Evolutionary conservation across 2,888 invertebrate species (phyloP).

Genomic region (Aspidapion aeneum): DNA sequence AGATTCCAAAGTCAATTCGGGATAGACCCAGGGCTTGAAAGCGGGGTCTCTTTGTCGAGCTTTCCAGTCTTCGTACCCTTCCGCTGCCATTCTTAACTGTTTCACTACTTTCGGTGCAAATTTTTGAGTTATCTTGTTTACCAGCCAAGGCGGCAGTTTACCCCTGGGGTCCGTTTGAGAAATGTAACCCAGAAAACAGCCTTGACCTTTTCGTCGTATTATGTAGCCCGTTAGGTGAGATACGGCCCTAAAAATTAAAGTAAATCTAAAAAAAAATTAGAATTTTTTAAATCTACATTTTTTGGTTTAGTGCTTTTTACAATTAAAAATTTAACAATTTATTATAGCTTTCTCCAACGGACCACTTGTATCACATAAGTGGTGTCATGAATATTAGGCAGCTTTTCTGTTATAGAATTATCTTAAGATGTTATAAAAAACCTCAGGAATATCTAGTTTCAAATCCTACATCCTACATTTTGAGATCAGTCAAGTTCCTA

Average conservation of each 20-base stretch:
- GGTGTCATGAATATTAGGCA: no score
- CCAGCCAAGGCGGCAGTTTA: constrained; percentile 82
- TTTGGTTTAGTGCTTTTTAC: no score
- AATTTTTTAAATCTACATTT: no score
- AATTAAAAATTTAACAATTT: no score
- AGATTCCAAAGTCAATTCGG: constrained; percentile 72
- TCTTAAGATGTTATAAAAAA: not conserved
- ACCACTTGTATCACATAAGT: no score
- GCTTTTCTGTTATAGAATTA: not conserved
- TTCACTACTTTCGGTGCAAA: constrained; percentile 84
- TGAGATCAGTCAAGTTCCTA: not conserved
- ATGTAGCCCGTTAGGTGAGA: constrained; percentile 65
- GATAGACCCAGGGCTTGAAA: constrained; percentile 84
- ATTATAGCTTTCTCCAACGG: no score
- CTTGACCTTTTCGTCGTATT: constrained; percentile 57
- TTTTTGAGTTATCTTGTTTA: constrained; percentile 83
- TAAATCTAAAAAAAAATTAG: no score
- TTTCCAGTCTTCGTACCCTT: constrained; percentile 84
- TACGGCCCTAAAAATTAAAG: constrained; percentile 51
- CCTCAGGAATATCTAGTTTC: not conserved
- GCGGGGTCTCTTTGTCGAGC: constrained; percentile 64
- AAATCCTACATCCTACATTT: not conserved
- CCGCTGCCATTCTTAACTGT: constrained; percentile 75
- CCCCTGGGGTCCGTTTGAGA: constrained; percentile 90
- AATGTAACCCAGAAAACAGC: constrained; percentile 82